Evolutionary conservation across 2,797 vertebrate species (phyloP), one percentile per base, ranked within the genome.

Genomic region (Melanotaenia pygmaea): DNA sequence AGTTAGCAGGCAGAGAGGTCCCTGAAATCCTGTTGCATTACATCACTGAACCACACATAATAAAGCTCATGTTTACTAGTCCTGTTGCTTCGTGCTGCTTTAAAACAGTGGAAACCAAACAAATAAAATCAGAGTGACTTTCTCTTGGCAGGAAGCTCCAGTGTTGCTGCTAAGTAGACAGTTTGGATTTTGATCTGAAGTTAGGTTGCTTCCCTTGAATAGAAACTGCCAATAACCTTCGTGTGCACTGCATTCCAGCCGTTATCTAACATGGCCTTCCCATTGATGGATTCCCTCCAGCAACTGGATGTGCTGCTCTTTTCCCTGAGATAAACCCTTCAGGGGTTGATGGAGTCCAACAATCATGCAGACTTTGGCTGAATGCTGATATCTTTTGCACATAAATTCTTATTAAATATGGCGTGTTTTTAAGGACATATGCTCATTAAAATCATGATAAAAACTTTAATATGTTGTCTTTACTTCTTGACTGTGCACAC

Each of bases 1-100:
- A 58, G 69, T 76, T 76, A 68, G 53, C 80, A 69, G 64, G 61
- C 76, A 37, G 32, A 67, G 68, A 83, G 74, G 74, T 75, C 77
- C 72, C n/a, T 47, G 60, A 70, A 50, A 82, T 69, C 72, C 70
- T 67, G 70, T 67, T 53, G 62, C 74, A 65, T 70, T 70, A 77
- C 62, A 84, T 77, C 64, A 68, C 56, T 16, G 73, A 78, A 37
- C 28, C 57, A 50, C 67, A 57, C 64, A 60, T 58, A 59, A 40
- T 43, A 34, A 4, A 24, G 11, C 34, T 53, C 59, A 12, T 70
- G 60, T 79, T 72, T 60, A 74, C 69, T 45, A 24, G 62, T 59
- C 16, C 74, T 24, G 68, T 63, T 63, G 64, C 74, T 63, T 47
- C 50, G 66, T 0, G 26, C n/a, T 20, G 65, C 45, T 58, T 45